A percentile compares a stretch with the other conserved stretches of the same genome.
These are phyloP conservation scores for Drosophila neocordata DNA, from an alignment of 1,140 invertebrate genomes.

Conservation along the genomic window DNA sequence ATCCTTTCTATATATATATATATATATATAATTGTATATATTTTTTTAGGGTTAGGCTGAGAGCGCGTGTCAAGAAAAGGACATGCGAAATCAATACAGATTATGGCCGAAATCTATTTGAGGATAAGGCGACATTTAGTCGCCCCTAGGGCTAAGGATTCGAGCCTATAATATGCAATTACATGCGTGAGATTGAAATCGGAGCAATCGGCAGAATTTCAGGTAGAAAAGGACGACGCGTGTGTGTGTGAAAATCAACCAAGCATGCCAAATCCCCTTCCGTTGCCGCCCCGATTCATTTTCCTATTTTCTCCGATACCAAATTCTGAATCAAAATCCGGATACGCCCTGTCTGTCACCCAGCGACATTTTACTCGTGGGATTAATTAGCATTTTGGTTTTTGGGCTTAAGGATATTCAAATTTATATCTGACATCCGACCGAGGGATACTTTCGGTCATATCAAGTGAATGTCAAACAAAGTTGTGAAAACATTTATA, in stretches of 20 bases:
- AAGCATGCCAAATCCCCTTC: slow-evolving; percentile 55
- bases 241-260: slow-evolving; percentile 69
- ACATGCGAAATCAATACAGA: slow-evolving; percentile 60
- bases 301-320: neutral
- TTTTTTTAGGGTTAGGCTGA: slow-evolving; percentile 2
- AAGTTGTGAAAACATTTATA: slow-evolving; percentile 51
- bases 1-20: too few relatives aligned
- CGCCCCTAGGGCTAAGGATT: slow-evolving; percentile 25
- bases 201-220: slow-evolving; percentile 33
- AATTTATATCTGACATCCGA: slow-evolving; percentile 40
- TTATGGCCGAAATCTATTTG: slow-evolving; percentile 39
- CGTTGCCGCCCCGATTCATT: slow-evolving; percentile 5
- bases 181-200: slow-evolving; percentile 73
- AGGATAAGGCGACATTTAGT: slow-evolving; percentile 45
- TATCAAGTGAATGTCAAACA: slow-evolving; percentile 77
- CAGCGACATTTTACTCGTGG: slow-evolving; percentile 34
- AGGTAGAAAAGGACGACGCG: slow-evolving; percentile 20
- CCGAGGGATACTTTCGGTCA: slow-evolving; percentile 19
- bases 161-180: slow-evolving; percentile 64
- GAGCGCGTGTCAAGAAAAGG: slow-evolving; percentile 14
- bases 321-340: neutral
- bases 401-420: slow-evolving; percentile 34
- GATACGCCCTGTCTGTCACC: slow-evolving; percentile 17
- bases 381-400: slow-evolving; percentile 79
- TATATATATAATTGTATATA: too few relatives aligned